A percentile compares a stretch with the other conserved stretches of the same genome.
Evolutionary conservation across 2,888 invertebrate species (phyloP).

Genomic region (Gastracanthus pulcherrimus): DNA sequence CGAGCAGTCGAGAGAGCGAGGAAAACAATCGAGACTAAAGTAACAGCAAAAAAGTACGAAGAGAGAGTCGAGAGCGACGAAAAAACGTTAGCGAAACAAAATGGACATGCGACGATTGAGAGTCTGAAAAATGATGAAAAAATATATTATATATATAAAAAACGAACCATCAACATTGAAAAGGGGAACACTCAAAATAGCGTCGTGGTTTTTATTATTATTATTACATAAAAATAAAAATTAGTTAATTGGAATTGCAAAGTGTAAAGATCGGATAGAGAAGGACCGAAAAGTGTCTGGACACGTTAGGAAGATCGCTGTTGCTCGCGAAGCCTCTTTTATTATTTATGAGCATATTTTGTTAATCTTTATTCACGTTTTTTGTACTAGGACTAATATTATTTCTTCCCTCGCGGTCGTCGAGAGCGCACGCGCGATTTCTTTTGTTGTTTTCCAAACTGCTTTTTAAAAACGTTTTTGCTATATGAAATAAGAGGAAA

Average conservation of each 20-base stretch:
- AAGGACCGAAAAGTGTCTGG: conserved; percentile 46
- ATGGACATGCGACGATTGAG: conserved; percentile 44
- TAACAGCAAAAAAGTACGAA: neutral
- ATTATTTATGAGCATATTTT: conserved; percentile 74
- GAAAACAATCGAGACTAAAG: conserved; percentile 36
- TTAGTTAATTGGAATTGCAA: conserved; percentile 21
- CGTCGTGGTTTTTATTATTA: conserved; percentile 39
- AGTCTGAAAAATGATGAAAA: conserved; percentile 55
- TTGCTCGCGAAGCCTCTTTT: conserved; percentile 72
- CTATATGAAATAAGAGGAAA: neutral
- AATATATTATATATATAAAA: conserved; percentile 56
- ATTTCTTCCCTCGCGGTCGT: conserved; percentile 62
- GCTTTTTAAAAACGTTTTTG: neutral
- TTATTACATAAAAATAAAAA: conserved; percentile 34
- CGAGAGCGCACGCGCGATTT: conserved; percentile 42
- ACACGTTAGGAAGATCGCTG: conserved; percentile 57
- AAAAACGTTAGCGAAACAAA: conserved; percentile 33
- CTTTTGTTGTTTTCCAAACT: conserved; percentile 5
- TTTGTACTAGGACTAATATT: conserved; percentile 69
- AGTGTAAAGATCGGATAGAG: conserved; percentile 38
- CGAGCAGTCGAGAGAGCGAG: conserved; percentile 33
- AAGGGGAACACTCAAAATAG: conserved; percentile 50
- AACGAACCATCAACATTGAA: conserved; percentile 59
- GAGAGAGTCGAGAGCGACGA: conserved; percentile 24
- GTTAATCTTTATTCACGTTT: conserved; percentile 76